Evolutionary conservation across 1,140 invertebrate genomes (phyloP).

Genomic region (Kradibia gibbosae): DNA sequence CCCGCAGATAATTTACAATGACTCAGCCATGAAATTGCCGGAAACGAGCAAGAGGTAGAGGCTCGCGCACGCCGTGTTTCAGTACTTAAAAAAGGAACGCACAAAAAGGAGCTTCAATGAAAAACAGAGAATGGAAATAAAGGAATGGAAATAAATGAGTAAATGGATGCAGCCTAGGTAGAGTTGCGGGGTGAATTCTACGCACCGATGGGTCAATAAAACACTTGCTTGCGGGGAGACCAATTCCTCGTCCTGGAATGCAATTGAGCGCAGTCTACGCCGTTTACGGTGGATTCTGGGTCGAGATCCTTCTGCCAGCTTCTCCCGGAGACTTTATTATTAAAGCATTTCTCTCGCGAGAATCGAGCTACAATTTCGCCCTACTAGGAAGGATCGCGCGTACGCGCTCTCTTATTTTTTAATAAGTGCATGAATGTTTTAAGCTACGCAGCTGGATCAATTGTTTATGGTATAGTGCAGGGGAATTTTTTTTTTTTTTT

Average conservation of each 20-base stretch:
- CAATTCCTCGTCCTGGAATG: constrained; percentile 1
- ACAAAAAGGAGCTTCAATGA: background rate
- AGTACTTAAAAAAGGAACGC: background rate
- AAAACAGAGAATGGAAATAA: background rate
- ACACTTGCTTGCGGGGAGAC: background rate
- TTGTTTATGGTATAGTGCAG: no score
- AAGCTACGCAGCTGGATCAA: background rate
- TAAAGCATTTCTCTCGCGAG: background rate
- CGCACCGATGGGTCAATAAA: constrained; percentile 31
- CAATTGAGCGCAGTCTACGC: background rate
- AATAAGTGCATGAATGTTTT: background rate
- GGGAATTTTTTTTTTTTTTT: no score
- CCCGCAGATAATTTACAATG: constrained; percentile 9
- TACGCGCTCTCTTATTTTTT: background rate
- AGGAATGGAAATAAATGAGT: background rate
- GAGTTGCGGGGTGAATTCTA: constrained; percentile 11
- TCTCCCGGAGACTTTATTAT: background rate
- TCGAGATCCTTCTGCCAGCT: background rate
- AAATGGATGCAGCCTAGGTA: background rate
- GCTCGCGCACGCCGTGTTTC: background rate
- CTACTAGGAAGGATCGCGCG: no score
- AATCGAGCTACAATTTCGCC: background rate
- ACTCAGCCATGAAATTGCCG: constrained; percentile 16
- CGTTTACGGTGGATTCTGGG: constrained; percentile 34
- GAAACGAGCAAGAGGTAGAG: background rate